A percentile compares a stretch with the other conserved stretches of the same genome.
These are phyloP conservation scores for Xanthia icteritia DNA, from an alignment of 2,888 invertebrate species.

Conservation along the genomic window DNA sequence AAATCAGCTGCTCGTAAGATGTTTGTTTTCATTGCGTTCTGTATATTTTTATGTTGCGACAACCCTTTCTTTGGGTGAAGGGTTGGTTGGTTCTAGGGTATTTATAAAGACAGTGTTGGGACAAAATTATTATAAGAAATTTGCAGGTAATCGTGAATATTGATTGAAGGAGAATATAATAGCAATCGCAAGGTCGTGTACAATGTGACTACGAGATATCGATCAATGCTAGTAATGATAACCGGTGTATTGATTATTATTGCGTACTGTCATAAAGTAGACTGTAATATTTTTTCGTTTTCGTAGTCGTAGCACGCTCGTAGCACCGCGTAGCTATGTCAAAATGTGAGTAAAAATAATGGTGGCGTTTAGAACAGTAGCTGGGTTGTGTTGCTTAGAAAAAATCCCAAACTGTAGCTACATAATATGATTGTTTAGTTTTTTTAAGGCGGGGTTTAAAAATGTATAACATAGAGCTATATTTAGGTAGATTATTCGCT, in stretches of 20 bases:
- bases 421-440: neutral
- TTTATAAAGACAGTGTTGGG: constrained; percentile 4
- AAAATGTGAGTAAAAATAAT: neutral
- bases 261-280: neutral
- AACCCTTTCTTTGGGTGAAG: constrained; percentile 49
- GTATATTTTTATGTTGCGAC: constrained; percentile 49
- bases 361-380: too few species aligned
- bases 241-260: constrained; percentile 13
- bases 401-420: neutral
- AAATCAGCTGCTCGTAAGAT: constrained; percentile 78
- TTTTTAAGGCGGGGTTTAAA: neutral
- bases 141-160: constrained; percentile 30
- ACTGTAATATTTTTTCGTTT: neutral
- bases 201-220: constrained; percentile 1
- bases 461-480: neutral
- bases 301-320: neutral
- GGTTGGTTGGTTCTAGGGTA: constrained; percentile 14
- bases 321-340: constrained; percentile 3
- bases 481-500: neutral
- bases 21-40: constrained; percentile 62
- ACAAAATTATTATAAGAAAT: neutral
- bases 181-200: constrained; percentile 19
- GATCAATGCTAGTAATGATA: constrained; percentile 35
- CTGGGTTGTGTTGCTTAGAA: neutral
- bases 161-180: neutral